Evolutionary conservation across 2,797 vertebrate species (phyloP), one percentile per base, ranked within the genome.

Genomic region (Podargus strigoides): DNA sequence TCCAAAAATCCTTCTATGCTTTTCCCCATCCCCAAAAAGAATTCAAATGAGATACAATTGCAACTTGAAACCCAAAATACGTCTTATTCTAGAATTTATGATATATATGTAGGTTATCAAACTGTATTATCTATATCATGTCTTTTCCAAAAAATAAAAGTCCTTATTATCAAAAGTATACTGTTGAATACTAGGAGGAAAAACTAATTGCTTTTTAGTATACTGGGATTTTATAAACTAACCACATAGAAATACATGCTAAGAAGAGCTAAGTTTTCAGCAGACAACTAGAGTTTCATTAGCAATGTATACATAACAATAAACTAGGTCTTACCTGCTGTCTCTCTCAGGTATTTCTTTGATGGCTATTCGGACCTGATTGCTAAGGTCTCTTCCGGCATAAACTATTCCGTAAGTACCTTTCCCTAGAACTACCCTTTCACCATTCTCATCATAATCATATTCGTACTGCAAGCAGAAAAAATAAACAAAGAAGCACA

Each of bases 321-420:
- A 42, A 72, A 64, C 14, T 34, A 72, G 49, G 23, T 94, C 97
- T 98, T 93, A 97, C 98, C 98, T 98, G 96, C 96, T 97, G 58
- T 98, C 97, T 96, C 53, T 98, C 85, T 98, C 98, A 3, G 97
- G 98, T 89, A 98, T 98, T 97, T 98, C 98, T 94, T 98, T 98
- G 97, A 98, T 98, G 84, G 98, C 98, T 94, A 98, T 98, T 93
- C 97, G 97, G 81, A 98, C 97, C 84, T 98, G 98, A 95, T 98
- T 98, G 96, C 97, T 98, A 73, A 98, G 97, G 93, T 98, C 98
- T 95, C 97, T 97, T 88, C 98, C 98, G 34, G 98, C 97, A 84
- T 98, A 98, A 80, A 98, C 98, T 76, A 97, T 87, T 76, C 98
- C 98, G 0, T 98, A 98, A 5, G 97, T 98, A 66, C 98, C 98